Base-by-base conservation (phyloP, 2,888 invertebrate species). In the Tetranychus piercei region DNA sequence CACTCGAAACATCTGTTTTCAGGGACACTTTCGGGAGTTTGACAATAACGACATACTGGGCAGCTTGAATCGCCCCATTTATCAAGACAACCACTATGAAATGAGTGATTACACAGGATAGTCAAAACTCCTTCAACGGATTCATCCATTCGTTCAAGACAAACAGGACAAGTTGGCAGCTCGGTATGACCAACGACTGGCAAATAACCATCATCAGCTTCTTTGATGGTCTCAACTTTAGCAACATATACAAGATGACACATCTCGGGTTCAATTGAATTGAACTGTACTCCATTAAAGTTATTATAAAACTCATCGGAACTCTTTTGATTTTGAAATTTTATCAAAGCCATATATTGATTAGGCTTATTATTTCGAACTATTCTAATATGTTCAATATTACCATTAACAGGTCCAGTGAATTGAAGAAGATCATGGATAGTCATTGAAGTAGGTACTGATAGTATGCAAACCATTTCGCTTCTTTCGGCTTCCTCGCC, bases 41-140 rank as follows among this genome's bases (percentile, higher is more conserved):
- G 91, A 76, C 88, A 88, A 81, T 89, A 90, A 74, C 99, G 89
- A 82, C 99, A 99, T 75, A 99, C 95, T 0, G 99, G 97, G 82
- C 99, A 99, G 75, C 94, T 87, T 22, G 91, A 91, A 82, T 96
- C 95, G 22, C 92, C 89, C 96, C 99, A 99, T 82, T 97, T 91
- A 79, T 91, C 88, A 73, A 99, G 85, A 83, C 99, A 99, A 81
- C 88, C 89, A 11, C 94, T 90, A 84, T 99, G 99, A 84, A 99
- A 99, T 1, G 94, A 90, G 84, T 99, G 99, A 84, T 97, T 97
- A 82, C 99, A 99, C 77, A 97, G 87, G 81, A 99, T 95, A 44
- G 95, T 96, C 78, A 99, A 85, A 77, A 99, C 92, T 15, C 96
- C 95, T 82, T 96, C 94, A 15, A 96, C 94, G 79, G 94, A 94